Conservation (phyloP, 2,113 vertebrate species). For the Malurus alboscapulatus region DNA sequence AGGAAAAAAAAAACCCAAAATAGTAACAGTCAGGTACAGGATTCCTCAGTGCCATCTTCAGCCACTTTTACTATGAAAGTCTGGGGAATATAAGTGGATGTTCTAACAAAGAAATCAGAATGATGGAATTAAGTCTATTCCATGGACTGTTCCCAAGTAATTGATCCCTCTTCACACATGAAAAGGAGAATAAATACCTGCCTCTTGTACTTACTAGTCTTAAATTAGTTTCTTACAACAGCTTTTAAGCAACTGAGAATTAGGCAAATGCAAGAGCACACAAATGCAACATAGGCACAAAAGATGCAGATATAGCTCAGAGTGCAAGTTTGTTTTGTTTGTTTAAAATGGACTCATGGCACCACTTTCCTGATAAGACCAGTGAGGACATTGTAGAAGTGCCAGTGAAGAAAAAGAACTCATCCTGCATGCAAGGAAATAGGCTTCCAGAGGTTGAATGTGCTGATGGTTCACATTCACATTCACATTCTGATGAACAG, state of each 20-base stretch:
- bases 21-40: not conserved
- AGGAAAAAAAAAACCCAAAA: not conserved
- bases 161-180: not conserved
- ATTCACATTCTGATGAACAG: too few relatives aligned
- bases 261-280: not conserved
- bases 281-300: not conserved
- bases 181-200: not conserved
- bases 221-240: not conserved
- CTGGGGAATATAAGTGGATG: not conserved
- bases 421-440: not conserved
- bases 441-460: not conserved
- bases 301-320: fast-evolving
- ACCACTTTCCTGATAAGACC: not conserved
- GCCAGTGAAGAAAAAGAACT: not conserved
- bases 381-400: not conserved
- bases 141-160: not conserved
- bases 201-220: not conserved
- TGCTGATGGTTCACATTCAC: not conserved
- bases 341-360: not conserved
- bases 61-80: not conserved
- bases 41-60: not conserved
- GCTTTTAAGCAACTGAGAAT: not conserved
- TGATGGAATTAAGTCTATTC: not conserved
- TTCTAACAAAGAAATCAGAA: not conserved
- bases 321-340: fast-evolving